Base-by-base conservation (phyloP, 2,888 invertebrate species). In the Pterobdella sp. region DNA sequence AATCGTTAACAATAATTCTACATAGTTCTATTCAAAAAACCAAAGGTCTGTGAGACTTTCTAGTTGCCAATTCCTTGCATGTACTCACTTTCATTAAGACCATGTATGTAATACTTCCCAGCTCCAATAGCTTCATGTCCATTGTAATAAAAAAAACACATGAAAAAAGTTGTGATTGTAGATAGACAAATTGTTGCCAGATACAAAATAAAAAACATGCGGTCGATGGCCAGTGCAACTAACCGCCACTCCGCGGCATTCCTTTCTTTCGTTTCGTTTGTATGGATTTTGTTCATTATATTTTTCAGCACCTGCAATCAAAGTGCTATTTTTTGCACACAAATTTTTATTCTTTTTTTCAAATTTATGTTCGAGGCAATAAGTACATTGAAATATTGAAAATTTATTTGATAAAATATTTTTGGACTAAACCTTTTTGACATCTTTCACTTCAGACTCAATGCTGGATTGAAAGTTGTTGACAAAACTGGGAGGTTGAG, bases 371-470 rank as follows among this genome's bases (percentile, higher is more conserved):
- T 63, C 26, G 7, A n/a, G 10, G 10, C 10, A 63, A 7, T 7
- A 63, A 63, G 26, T 14, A 10, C 7, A 63, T 14, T 14, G n/a
- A 29, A 7, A 29, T 14, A 10, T 63, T 10, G 31, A n/a, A 63
- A 26, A 63, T 63, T n/a, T 4, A 29, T 18, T 10, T 63, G 26
- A 7, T 29, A 10, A 4, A 63, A 4, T 18, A 42, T 18, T 18
- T 14, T 14, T 42, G 10, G 10, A 42, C 18, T 42, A 7, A 4
- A 56, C 60, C 60, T 56, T 65, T 31, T 35, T 65, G 34, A 65
- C 81, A 65, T 82, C 82, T 70, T 77, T 79, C 31, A 82, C 80
- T 73, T 83, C 82, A 69, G 74, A 76, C 76, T 82, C 81, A n/a
- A 82, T 35, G 63, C 63, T 71, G 3, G 49, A 49, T 32, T 69